Percentiles rank a stretch among this genome's conserved stretches.
Conservation (phyloP, 53 echinoderm and acorn worm species). For the Zoroaster sp. region DNA sequence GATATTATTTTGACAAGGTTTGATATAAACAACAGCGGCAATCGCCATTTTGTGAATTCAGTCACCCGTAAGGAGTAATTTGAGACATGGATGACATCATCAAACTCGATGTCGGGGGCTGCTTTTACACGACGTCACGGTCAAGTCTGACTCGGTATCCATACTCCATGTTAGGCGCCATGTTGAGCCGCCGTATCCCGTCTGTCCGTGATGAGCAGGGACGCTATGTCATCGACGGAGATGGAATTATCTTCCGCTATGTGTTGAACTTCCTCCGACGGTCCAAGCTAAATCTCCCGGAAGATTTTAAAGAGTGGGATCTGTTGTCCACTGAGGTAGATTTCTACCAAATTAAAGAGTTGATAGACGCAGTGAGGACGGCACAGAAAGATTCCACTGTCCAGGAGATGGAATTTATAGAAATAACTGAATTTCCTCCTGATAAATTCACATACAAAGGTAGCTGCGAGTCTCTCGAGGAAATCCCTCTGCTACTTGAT, state of each 20-base stretch:
- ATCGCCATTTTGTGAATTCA: too few relatives aligned
- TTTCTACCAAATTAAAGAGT: constrained; percentile 73
- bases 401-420: too few relatives aligned
- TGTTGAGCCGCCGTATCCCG: constrained; percentile 71
- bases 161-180: constrained; percentile 75
- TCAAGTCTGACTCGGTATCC: constrained; percentile 66
- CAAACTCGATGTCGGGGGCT: too few relatives aligned
- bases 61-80: too few relatives aligned
- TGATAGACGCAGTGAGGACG: constrained; percentile 54
- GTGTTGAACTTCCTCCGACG: constrained; percentile 79
- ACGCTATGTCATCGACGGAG: constrained; percentile 73
- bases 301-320: constrained; percentile 75
- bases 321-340: constrained; percentile 76
- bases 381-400: background rate
- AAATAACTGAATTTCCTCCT: too few relatives aligned
- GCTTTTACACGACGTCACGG: too few relatives aligned
- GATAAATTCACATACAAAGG: too few relatives aligned
- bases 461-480: too few relatives aligned
- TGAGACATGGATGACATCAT: too few relatives aligned
- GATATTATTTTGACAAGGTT: too few relatives aligned
- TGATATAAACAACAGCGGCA: too few relatives aligned
- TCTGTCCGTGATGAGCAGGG: constrained; percentile 57
- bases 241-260: constrained; percentile 68
- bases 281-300: constrained; percentile 69
- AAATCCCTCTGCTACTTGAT: too few relatives aligned